phyloP scores from a whole-genome alignment of 1,140 invertebrate genomes.

The Ceratosolen solmsi region DNA sequence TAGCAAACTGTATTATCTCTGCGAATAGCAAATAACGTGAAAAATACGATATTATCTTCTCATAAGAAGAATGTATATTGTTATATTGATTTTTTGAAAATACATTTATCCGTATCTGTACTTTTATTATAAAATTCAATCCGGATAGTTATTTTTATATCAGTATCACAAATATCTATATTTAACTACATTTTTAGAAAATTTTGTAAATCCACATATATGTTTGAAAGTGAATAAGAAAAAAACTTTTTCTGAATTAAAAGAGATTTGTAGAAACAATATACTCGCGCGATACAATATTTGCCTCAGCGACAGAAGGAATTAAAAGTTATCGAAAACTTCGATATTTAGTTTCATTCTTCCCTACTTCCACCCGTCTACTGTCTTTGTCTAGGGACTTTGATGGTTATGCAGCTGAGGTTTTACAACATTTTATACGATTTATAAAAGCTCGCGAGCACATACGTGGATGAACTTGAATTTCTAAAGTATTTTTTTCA shows the following conservation, averaged over 20 bases:
- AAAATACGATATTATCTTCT: neutral
- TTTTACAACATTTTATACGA: neutral
- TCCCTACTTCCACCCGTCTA: neutral
- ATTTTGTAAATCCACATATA: neutral
- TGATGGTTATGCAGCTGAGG: neutral
- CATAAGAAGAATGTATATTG: neutral
- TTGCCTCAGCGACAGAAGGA: neutral
- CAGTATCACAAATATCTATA: neutral
- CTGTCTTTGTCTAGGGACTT: neutral
- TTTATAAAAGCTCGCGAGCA: neutral
- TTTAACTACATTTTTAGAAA: neutral
- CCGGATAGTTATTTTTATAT: neutral
- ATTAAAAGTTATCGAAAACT: constrained; percentile 5
- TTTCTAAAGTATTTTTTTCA: neutral
- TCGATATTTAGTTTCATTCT: neutral
- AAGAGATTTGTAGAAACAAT: neutral
- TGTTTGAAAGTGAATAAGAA: neutral
- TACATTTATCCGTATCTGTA: neutral
- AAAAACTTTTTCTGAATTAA: neutral
- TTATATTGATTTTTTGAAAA: constrained; percentile 11
- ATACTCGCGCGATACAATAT: neutral
- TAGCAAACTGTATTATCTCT: neutral
- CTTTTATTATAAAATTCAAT: neutral
- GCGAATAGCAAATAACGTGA: neutral
- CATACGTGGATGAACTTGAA: neutral